Conservation (phyloP, 2,888 invertebrate species). For the Amiota mariae region DNA sequence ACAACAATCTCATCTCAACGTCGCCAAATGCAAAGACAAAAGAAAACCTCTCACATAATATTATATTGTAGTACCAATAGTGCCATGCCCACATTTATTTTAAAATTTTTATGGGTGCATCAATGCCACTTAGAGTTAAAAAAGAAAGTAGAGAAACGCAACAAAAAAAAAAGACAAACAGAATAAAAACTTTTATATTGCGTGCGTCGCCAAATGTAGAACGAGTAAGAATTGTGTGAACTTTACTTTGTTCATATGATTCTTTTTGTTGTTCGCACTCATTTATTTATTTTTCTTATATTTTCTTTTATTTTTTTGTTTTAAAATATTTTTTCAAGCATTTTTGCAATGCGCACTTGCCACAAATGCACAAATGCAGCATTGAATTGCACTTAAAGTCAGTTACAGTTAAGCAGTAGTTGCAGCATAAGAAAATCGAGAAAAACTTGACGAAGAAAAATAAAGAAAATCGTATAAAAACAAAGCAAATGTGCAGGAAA, state of each 20-base stretch:
- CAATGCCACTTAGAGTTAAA: slow-evolving; percentile 25
- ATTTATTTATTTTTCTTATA: slow-evolving; percentile 4
- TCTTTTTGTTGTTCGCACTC: neutral
- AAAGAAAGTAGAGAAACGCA: neutral
- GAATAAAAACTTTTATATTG: neutral
- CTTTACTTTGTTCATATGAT: neutral
- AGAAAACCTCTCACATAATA: neutral
- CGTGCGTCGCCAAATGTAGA: slow-evolving; percentile 2
- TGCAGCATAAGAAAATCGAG: neutral
- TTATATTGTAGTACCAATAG: too few relatives aligned
- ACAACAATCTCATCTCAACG: neutral
- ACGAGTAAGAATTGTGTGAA: slow-evolving; percentile 11
- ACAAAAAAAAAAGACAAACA: too few relatives aligned
- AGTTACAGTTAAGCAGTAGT: slow-evolving; percentile 54
- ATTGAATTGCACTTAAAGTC: slow-evolving; percentile 67
- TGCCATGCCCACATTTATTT: slow-evolving; percentile 11
- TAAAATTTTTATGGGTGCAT: slow-evolving; percentile 9
- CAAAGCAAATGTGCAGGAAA: slow-evolving; percentile 10
- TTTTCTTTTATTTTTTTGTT: neutral
- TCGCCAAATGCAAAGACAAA: slow-evolving; percentile 16
- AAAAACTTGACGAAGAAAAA: slow-evolving; percentile 21
- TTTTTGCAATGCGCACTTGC: neutral
- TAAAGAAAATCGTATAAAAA: neutral
- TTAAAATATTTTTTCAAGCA: too few relatives aligned
- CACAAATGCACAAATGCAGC: slow-evolving; percentile 39